Percentiles rank a stretch among this genome's conserved stretches.
phyloP scores from a whole-genome alignment of 1,140 invertebrate genomes.

The Drosophila saltans region DNA sequence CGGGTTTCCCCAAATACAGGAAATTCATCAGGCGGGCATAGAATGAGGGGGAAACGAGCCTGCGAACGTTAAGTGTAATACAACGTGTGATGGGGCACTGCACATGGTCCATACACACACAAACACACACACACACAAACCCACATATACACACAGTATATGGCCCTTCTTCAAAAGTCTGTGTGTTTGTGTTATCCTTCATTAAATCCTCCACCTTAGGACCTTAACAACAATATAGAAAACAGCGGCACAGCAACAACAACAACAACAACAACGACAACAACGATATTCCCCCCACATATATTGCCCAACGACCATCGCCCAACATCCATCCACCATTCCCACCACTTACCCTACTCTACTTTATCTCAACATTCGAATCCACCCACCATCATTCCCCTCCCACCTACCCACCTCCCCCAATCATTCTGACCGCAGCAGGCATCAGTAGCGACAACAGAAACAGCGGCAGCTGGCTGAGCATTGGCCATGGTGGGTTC shows the following conservation, averaged over 20 bases:
- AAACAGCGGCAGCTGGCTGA: conserved; percentile 44
- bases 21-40: conserved; percentile 59
- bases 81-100: conserved; percentile 37
- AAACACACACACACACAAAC: not conserved
- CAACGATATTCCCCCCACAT: conserved; percentile 26
- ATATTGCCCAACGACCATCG: too few relatives aligned
- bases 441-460: conserved; percentile 16
- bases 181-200: conserved; percentile 64
- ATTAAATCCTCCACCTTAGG: conserved; percentile 78
- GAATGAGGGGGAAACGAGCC: not conserved
- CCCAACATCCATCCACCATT: not conserved
- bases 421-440: conserved; percentile 34
- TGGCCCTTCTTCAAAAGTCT: conserved; percentile 2
- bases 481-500: conserved; percentile 8
- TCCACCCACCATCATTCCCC: not conserved
- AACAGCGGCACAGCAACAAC: conserved; percentile 50
- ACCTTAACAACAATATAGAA: conserved; percentile 76
- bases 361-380: conserved; percentile 42
- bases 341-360: conserved; percentile 64
- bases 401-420: not conserved
- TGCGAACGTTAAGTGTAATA: conserved; percentile 25
- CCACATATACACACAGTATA: too few relatives aligned
- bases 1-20: conserved; percentile 14
- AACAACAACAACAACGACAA: not conserved
- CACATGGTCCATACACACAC: conserved; percentile 39